Evolutionary conservation across 2,888 invertebrate genomes (phyloP).

Genomic region (Tipula helvola): DNA sequence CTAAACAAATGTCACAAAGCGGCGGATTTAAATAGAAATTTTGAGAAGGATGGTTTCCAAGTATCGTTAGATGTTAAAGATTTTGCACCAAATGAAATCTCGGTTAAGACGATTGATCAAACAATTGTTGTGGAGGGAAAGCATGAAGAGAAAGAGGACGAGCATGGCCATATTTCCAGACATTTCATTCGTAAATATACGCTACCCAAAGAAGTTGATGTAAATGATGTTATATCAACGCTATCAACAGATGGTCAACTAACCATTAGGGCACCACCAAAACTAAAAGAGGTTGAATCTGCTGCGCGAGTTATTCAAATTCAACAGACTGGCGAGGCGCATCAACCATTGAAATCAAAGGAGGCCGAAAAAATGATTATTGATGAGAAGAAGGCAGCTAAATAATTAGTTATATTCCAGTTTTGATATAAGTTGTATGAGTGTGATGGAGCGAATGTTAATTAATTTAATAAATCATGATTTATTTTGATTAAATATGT

Average conservation of each 20-base stretch:
- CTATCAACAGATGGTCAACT: conserved; percentile 72
- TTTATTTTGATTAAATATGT: not conserved
- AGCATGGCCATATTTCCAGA: conserved; percentile 63
- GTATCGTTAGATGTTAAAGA: conserved; percentile 56
- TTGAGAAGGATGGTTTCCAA: conserved; percentile 53
- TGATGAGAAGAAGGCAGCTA: not conserved
- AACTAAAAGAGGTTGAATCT: conserved; percentile 9
- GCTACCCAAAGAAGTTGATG: conserved; percentile 55
- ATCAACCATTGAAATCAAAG: not conserved
- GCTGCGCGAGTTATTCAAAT: not conserved
- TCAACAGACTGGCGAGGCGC: not conserved
- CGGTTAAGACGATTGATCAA: conserved; percentile 53
- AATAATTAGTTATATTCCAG: not conserved
- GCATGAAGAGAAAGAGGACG: conserved; percentile 57
- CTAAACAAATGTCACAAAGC: not conserved
- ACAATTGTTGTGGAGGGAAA: conserved; percentile 54
- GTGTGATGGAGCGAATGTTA: not conserved
- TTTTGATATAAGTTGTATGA: not conserved
- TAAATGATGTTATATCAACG: conserved; percentile 57
- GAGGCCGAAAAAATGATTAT: not conserved
- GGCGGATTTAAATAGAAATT: not conserved
- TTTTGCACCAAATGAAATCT: conserved; percentile 55
- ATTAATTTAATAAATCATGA: not conserved
- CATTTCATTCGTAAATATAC: conserved; percentile 63
- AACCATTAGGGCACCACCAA: conserved; percentile 55